Evolutionary conservation across 2,113 vertebrate species (phyloP).

Genomic region (Galbula dea): DNA sequence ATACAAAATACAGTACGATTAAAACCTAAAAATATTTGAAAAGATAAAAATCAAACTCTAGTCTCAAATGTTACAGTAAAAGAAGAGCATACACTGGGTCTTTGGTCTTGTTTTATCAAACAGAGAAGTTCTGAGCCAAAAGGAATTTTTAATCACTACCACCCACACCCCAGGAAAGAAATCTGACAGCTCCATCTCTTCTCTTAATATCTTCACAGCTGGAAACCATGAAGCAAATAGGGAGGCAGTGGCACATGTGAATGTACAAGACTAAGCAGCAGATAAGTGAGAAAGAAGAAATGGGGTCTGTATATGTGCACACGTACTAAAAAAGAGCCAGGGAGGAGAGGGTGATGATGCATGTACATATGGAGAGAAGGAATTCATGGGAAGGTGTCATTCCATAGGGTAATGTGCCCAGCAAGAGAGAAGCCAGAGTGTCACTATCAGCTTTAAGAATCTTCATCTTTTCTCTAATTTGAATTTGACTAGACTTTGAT

Average conservation of each 20-base stretch:
- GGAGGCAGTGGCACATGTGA: neutral
- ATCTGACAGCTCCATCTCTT: neutral
- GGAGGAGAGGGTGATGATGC: neutral
- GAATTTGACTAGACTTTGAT: neutral
- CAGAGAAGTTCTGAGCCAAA: neutral
- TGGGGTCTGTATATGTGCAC: rapidly evolving
- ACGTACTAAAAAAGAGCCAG: neutral
- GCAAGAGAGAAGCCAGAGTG: neutral
- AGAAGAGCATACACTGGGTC: neutral
- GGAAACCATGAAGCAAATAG: neutral
- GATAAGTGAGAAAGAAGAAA: neutral
- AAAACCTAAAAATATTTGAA: neutral
- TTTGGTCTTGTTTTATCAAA: neutral
- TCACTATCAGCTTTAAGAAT: neutral
- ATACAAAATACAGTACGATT: neutral
- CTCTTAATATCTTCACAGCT: neutral
- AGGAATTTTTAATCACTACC: neutral
- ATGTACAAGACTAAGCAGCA: neutral
- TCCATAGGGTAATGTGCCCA: neutral
- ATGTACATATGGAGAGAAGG: neutral
- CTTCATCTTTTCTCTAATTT: neutral
- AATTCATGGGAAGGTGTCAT: rapidly evolving
- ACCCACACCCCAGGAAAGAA: neutral
- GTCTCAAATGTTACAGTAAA: neutral
- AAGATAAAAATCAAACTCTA: neutral